Base-by-base conservation (phyloP, 2,113 vertebrate species). In the Phrynosoma blainvillii region DNA sequence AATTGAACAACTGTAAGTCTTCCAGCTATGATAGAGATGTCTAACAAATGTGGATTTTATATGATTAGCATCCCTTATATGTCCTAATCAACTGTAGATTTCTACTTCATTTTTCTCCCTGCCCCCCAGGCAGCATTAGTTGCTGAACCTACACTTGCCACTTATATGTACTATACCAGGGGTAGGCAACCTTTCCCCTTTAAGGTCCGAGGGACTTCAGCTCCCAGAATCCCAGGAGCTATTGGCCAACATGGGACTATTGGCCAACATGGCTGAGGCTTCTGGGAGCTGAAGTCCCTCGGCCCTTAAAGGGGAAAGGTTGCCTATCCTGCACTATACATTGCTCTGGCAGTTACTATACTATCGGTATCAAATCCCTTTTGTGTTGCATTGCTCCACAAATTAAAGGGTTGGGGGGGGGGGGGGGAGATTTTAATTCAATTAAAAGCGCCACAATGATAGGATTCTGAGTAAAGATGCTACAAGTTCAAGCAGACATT, bases 391-490 rank as follows among this genome's bases (percentile, higher is more conserved):
- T 27, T 75, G 54, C 36, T 59, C 36, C 32, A 85, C 73, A 77
- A 40, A 47, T 77, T 11, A 82, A 76, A 93, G 86, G 85, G 14
- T 86, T 40, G 65, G 1, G 0, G 66, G 66, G 5, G 66, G 66
- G 5, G 27, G 9, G 6, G 4, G 6, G 2, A 70, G 80, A 80
- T 89, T 91, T 74, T 83, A 86, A 36, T 91, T 87, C 90, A 81
- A 91, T 40, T 87, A 68, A 68, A 59, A 89, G 84, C 91, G 82
- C 87, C 70, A 75, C 83, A 79, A 77, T 84, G 85, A 88, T 70
- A 79, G 27, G 0, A 27, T 52, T 20, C 87, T 89, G 89, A 86
- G 36, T 86, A 68, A 89, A 92, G 84, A 89, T 18, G 81, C 52
- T 68, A 82, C 75, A 79, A 40, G 40, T n/a, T 25, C 2, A 87